Evolutionary conservation across 1,140 invertebrate genomes (phyloP).

Genomic region (Saxidomus purpurata): DNA sequence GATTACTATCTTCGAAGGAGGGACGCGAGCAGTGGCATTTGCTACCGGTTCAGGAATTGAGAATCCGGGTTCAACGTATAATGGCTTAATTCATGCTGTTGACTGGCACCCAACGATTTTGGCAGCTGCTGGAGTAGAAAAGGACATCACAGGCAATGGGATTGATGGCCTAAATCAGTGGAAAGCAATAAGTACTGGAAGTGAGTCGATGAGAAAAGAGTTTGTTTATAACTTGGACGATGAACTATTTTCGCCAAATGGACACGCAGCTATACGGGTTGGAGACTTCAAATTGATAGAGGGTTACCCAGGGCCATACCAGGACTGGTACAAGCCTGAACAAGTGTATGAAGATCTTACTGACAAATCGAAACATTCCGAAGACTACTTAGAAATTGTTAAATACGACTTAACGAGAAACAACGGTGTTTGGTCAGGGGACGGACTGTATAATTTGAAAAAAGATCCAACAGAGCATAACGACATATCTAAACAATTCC

Average conservation of each 20-base stretch:
- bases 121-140: neutral
- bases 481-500: constrained; percentile 61
- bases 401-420: neutral
- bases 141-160: constrained; percentile 47
- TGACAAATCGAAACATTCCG: neutral
- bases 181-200: constrained; percentile 59
- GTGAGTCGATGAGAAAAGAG: constrained; percentile 66
- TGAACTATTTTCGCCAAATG: constrained; percentile 17
- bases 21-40: constrained; percentile 77
- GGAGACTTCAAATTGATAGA: constrained; percentile 75
- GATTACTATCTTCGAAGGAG: constrained; percentile 78
- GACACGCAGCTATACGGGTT: constrained; percentile 79
- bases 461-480: constrained; percentile 70
- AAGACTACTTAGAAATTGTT: neutral
- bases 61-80: constrained; percentile 64
- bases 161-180: constrained; percentile 76
- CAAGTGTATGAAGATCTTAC: neutral
- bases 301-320: constrained; percentile 71
- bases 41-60: constrained; percentile 66
- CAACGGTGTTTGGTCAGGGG: neutral
- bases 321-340: constrained; percentile 72
- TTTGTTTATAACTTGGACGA: constrained; percentile 78
- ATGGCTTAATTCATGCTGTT: constrained; percentile 53
- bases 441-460: constrained; percentile 41
- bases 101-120: constrained; percentile 36